These are phyloP conservation scores for Heterotilapia buettikoferi DNA, from an alignment of 2,113 vertebrate species.

Conservation along the genomic window DNA sequence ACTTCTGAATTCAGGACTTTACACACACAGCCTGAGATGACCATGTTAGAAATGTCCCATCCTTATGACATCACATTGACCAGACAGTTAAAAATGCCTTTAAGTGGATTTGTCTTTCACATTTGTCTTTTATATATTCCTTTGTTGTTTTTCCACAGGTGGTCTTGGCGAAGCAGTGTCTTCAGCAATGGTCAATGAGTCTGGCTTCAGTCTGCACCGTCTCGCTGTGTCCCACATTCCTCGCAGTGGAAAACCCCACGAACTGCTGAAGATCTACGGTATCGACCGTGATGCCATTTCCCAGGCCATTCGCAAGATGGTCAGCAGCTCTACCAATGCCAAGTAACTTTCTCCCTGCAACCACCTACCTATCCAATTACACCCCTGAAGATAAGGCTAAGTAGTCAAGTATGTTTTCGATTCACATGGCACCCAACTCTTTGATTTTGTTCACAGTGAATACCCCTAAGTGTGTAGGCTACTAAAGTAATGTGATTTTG, in stretches of 20 bases:
- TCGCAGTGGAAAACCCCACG: slow-evolving; percentile 82
- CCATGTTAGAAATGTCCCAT: not conserved
- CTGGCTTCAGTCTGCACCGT: slow-evolving; percentile 75
- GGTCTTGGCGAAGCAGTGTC: slow-evolving; percentile 87
- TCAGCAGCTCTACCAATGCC: slow-evolving; percentile 79
- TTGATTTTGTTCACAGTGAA: slow-evolving; percentile 53
- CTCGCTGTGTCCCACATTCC: slow-evolving; percentile 84
- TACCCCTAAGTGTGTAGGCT: slow-evolving; percentile 32
- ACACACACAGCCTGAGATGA: not conserved
- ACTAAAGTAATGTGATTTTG: slow-evolving; percentile 59
- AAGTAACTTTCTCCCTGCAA: slow-evolving; percentile 64
- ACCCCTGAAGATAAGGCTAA: slow-evolving; percentile 5
- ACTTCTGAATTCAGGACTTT: not conserved
- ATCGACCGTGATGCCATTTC: slow-evolving; percentile 87
- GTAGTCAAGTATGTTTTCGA: slow-evolving; percentile 26
- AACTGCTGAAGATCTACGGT: slow-evolving; percentile 88
- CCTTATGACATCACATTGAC: not conserved
- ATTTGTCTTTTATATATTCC: not conserved
- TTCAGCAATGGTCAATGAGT: slow-evolving; percentile 77
- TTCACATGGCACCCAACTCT: slow-evolving; percentile 36
- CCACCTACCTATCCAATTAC: slow-evolving; percentile 13
- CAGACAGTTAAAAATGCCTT: not conserved
- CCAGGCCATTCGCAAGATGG: slow-evolving; percentile 78
- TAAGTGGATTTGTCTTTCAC: not conserved
- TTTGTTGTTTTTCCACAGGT: slow-evolving; percentile 60